These are phyloP conservation scores for Agrotis clavis DNA, from an alignment of 2,888 invertebrate species.

Conservation along the genomic window DNA sequence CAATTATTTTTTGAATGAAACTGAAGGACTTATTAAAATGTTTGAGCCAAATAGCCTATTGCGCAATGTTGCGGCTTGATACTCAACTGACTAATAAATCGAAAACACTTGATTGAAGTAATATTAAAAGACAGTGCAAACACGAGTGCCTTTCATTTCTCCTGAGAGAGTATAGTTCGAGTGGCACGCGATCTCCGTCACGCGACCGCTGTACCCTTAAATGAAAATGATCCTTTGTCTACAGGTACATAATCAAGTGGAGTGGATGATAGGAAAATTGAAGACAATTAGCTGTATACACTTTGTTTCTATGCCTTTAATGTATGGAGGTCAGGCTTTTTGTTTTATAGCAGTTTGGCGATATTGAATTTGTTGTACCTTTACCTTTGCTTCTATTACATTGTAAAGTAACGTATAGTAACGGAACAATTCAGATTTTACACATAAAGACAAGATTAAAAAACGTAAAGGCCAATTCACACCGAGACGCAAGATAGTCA, in stretches of 20 bases:
- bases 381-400: not conserved
- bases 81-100: conserved; percentile 35
- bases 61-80: not conserved
- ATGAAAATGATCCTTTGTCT: conserved; percentile 58
- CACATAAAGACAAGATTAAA: too few species aligned
- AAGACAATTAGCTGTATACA: conserved; percentile 51
- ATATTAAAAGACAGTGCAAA: conserved; percentile 58
- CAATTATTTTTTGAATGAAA: too few species aligned
- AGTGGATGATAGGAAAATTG: conserved; percentile 65
- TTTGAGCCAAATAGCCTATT: not conserved
- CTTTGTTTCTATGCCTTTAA: conserved; percentile 22
- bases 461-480: too few species aligned
- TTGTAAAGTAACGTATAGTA: too few species aligned
- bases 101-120: conserved; percentile 49
- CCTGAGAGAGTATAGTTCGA: conserved; percentile 48
- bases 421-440: too few species aligned
- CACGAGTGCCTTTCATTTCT: conserved; percentile 56
- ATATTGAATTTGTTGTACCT: not conserved
- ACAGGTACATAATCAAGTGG: conserved; percentile 58
- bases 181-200: conserved; percentile 60
- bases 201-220: conserved; percentile 55
- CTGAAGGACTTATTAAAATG: too few species aligned
- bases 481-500: too few species aligned
- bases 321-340: not conserved
- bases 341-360: not conserved